phyloP scores from a whole-genome alignment of 2,888 invertebrate species.

The Oscheius sp. region DNA sequence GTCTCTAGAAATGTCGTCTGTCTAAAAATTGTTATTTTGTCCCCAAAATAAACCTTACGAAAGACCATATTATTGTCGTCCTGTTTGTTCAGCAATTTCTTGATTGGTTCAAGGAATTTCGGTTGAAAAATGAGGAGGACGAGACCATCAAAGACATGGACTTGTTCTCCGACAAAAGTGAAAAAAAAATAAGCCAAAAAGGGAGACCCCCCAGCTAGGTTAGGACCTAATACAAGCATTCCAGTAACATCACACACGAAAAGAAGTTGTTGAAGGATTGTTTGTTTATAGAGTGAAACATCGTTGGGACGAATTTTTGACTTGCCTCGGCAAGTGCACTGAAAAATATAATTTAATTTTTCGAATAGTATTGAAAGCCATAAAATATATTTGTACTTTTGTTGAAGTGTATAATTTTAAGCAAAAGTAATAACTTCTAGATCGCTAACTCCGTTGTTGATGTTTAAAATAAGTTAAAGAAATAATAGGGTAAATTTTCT shows the following conservation, averaged over 20 bases:
- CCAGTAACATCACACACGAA: not conserved
- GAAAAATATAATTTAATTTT: too few relatives aligned
- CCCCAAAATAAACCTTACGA: not conserved
- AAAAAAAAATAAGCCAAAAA: not conserved
- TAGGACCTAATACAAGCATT: not conserved
- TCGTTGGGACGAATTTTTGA: not conserved
- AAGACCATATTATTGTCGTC: not conserved
- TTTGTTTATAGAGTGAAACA: not conserved
- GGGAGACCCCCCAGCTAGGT: too few relatives aligned
- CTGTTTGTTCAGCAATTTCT: not conserved
- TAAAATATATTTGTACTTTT: too few relatives aligned
- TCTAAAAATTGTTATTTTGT: not conserved
- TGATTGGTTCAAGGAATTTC: not conserved
- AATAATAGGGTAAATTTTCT: too few relatives aligned
- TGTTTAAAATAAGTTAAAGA: too few relatives aligned
- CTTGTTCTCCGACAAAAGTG: not conserved
- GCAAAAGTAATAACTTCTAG: too few relatives aligned
- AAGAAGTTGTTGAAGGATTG: not conserved
- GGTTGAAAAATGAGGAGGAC: not conserved
- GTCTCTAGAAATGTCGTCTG: not conserved
- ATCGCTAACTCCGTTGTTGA: too few relatives aligned
- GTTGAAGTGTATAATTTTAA: too few relatives aligned
- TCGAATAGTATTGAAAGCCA: too few relatives aligned
- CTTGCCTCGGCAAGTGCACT: too few relatives aligned
- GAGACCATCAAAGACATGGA: not conserved